Base-by-base conservation (phyloP, 2,888 invertebrate species). In the Galeruca laticollis region DNA sequence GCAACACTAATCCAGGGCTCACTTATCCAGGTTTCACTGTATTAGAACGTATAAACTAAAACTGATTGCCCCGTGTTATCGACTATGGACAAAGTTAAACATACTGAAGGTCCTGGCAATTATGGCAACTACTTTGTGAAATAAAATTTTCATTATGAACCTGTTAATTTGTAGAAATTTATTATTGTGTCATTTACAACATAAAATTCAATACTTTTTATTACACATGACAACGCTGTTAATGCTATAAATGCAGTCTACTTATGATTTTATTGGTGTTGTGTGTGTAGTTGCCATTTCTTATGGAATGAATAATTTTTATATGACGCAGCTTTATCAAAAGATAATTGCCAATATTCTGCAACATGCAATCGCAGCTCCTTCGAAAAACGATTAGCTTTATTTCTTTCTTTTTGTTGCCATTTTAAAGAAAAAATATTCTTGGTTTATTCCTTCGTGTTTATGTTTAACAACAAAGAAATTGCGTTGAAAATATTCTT, bases 261-360 rank as follows among this genome's bases (percentile, higher is more conserved):
- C 75, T 73, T 73, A 72, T 71, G 64, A 71, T 77, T 77, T 78
- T 76, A 78, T 77, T 73, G 71, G 71, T 70, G 70, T 75, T 73
- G 78, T 78, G 75, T 77, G 77, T 72, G 75, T 69, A 70, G 74
- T 68, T 73, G 72, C 77, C 75, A 74, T 77, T 76, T 70, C 75
- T 76, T 75, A 74, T 47, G 47, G 54, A 60, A 66, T 72, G 71
- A 74, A 70, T 73, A 71, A 74, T 74, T 68, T 72, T 71, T 43
- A 69, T 63, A 64, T 37, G 62, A 66, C 61, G 54, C 54, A 63
- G 43, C 68, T 73, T 60, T 57, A 70, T 71, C 73, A 73, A 71
- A 71, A 74, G 60, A 66, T 74, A 73, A 74, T 74, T 74, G 71
- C 71, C 67, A 71, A 71, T 70, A 70, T 70, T 70, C 70, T 60